A percentile compares a stretch with the other conserved stretches of the same genome.
Conservation (phyloP, 2,113 vertebrate species). For the Campylorhamphus procurvoides region DNA sequence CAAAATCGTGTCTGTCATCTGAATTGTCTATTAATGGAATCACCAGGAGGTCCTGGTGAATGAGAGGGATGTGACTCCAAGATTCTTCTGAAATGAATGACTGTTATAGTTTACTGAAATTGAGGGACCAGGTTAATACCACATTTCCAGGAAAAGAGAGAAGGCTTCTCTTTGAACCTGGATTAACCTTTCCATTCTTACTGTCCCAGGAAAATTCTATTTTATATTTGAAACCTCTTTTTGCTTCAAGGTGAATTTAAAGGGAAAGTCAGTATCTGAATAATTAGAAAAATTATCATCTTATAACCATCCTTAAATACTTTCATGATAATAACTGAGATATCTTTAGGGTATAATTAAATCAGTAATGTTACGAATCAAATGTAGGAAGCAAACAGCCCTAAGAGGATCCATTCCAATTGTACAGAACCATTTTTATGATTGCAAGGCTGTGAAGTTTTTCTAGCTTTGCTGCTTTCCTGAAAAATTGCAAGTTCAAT, state of each 20-base stretch:
- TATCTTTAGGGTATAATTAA: neutral
- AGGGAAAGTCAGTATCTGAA: neutral
- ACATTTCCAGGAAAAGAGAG: neutral
- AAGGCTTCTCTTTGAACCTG: neutral
- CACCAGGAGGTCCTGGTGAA: neutral
- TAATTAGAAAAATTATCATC: neutral
- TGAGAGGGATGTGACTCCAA: accelerated
- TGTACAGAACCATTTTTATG: neutral
- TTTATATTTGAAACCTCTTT: neutral
- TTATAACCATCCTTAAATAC: neutral
- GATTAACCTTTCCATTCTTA: neutral
- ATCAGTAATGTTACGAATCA: neutral
- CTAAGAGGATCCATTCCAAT: neutral
- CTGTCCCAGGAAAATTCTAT: neutral
- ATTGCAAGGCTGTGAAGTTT: neutral
- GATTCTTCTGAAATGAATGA: neutral
- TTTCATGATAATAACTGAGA: neutral
- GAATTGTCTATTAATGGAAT: neutral
- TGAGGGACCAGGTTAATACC: accelerated
- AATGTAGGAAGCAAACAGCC: neutral
- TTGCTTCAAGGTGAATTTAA: neutral
- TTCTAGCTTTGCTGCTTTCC: neutral
- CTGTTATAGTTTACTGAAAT: neutral
- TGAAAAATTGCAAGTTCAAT: neutral
- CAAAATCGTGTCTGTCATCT: neutral